Base-by-base conservation (phyloP, 2,113 vertebrate genomes). In the Sus scrofa region DNA sequence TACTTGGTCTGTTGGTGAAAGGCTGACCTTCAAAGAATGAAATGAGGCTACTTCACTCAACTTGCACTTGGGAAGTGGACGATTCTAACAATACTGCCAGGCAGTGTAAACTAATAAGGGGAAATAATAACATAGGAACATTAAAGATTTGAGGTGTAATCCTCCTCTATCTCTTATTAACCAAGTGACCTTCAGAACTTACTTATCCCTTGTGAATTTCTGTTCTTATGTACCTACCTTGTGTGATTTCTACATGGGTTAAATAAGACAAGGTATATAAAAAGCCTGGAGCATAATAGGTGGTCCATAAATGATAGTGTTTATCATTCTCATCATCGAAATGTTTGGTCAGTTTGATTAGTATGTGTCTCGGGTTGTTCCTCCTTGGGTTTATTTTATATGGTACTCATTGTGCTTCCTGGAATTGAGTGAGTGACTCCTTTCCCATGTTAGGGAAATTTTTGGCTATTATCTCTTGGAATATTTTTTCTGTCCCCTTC, bases 161-260 rank as follows among this genome's bases (percentile, higher is more conserved):
- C 24, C 26, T 95, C 20, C 39, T 74, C 65, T 87, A 8, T 75
- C 65, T 12, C 24, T 95, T 73, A 75, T 24, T 87, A 78, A 74
- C 19, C 14, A 32, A 54, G n/a, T 68, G 62, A 83, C 56, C 32
- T 83, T 26, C 14, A 32, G 34, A 26, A 86, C 10, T 71, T 44
- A 86, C 4, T 63, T 88, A 26, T 87, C 13, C 30, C 3, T 22
- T 82, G 37, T 68, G 44, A 82, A 50, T 88, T 24, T 75, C 65
- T 88, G 11, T 88, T 91, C 71, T 82, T 70, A 91, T 86, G 77
- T 84, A 27, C 22, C 62, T 62, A 30, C 13, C 50, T 94, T 87
- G 50, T 68, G 8, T 77, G 68, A 65, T 86, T 94, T 73, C 34
- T 94, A 3, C 88, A 22, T 67, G 24, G 50, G 65, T 62, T 82